Base-by-base conservation (phyloP, 2,888 invertebrate genomes). In the Leptogaster cylindrica region DNA sequence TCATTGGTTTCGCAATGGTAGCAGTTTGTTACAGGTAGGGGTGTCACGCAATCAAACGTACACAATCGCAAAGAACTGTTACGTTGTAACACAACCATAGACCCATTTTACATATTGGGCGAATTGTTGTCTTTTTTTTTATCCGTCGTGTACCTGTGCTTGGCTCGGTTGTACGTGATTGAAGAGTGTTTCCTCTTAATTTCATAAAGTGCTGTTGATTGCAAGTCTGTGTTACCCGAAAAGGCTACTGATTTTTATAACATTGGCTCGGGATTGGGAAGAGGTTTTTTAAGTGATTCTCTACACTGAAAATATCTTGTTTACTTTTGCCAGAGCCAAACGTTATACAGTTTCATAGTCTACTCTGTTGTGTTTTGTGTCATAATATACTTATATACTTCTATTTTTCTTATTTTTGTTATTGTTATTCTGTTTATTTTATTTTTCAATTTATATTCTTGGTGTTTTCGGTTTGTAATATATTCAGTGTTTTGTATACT, bases 1-100 rank as follows among this genome's bases (percentile, higher is more conserved):
- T 94, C 92, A 89, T 93, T 88, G 91, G 91, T 89, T 94, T 94
- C 89, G 92, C 94, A 84, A 88, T 92, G 85, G 87, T 92, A 88
- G 94, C 94, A 83, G 90, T 91, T 88, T 93, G 93, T 88, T 94
- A 93, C 93, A 94, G 94, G 94, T 94, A 89, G 80, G 79, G 80
- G 79, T 80, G 10, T 44, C 46, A 31, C 31, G 12, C 36, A 12
- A 10, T 50, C 28, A 46, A 63, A 55, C 50, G 44, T 52, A 33
- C 31, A 44, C 20, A 65, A 68, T 58, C 27, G 27, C 25, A 44
- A 44, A 28, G 50, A 25, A 46, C 55, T n/a, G 28, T n/a, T n/a
- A n/a, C n/a, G n/a, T n/a, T n/a, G n/a, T n/a, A n/a, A n/a, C 16
- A 28, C 16, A 14, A 20, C n/a, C 31, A 61, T 44, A 27, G 36